phyloP scores from a whole-genome alignment of 2,797 vertebrate genomes.

The Uromys caudimaculatus region DNA sequence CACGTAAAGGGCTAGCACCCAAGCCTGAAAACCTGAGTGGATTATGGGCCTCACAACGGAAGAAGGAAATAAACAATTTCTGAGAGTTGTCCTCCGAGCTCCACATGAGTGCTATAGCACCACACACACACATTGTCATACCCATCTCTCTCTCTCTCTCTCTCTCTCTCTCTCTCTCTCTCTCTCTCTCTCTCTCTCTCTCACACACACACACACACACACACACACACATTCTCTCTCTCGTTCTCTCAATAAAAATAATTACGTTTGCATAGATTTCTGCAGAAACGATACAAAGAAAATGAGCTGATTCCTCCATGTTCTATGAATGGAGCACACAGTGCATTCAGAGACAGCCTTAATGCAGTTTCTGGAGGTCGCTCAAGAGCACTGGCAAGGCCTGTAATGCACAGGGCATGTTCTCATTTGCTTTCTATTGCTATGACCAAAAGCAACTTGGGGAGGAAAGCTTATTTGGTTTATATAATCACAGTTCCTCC shows the following conservation, averaged over 20 bases:
- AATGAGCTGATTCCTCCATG: neutral
- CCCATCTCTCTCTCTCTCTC: neutral
- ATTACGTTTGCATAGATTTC: neutral
- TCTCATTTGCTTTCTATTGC: neutral
- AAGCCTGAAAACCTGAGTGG: neutral
- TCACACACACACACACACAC: neutral
- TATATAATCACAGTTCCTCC: neutral
- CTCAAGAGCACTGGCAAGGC: neutral
- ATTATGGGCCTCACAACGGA: neutral
- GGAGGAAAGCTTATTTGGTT: neutral
- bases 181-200: neutral
- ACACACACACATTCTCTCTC: neutral
- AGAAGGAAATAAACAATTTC: neutral
- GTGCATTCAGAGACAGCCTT: neutral
- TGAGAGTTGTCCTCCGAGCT: neutral
- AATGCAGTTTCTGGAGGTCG: neutral
- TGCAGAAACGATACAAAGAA: neutral
- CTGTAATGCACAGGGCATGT: neutral
- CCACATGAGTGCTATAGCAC: neutral
- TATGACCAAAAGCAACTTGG: neutral
- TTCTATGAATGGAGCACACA: neutral
- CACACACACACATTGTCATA: neutral
- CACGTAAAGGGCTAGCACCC: neutral
- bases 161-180: no score
- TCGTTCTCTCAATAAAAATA: neutral